Evolutionary conservation across 2,113 vertebrate species (phyloP).

Genomic region (Tretioscincus oriximinensis): DNA sequence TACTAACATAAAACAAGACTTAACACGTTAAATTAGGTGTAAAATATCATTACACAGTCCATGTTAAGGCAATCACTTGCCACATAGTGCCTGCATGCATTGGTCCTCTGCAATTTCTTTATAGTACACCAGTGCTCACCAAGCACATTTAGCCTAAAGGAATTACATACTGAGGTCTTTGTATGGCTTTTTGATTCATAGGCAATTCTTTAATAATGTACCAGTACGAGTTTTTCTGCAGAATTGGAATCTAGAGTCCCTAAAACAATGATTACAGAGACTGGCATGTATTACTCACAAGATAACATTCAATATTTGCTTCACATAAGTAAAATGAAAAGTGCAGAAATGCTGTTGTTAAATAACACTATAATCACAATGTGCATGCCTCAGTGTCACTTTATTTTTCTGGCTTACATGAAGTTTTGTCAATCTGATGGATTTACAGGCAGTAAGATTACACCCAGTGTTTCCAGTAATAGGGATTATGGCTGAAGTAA

Average conservation of each 20-base stretch:
- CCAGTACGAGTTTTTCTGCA: too few relatives aligned
- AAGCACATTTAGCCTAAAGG: slow-evolving; percentile 2
- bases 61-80: slow-evolving; percentile 30
- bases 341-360: background rate
- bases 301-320: background rate
- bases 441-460: background rate
- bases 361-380: background rate
- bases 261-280: background rate
- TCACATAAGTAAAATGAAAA: background rate
- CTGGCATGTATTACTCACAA: background rate
- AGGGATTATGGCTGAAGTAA: background rate
- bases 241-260: background rate
- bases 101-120: slow-evolving; percentile 26
- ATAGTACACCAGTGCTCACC: slow-evolving; percentile 7
- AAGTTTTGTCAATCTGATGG: background rate
- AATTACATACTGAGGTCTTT: slow-evolving; percentile 10
- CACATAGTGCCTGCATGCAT: slow-evolving; percentile 27
- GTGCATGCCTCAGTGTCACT: background rate
- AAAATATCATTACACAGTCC: slow-evolving; percentile 60
- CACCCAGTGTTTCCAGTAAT: background rate
- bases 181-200: slow-evolving; percentile 2
- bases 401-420: background rate
- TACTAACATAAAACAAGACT: slow-evolving; percentile 43
- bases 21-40: slow-evolving; percentile 59
- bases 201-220: background rate